Evolutionary conservation across 1,140 invertebrate genomes (phyloP), one percentile per base, ranked within the genome.

Genomic region (Bombus ignitus): DNA sequence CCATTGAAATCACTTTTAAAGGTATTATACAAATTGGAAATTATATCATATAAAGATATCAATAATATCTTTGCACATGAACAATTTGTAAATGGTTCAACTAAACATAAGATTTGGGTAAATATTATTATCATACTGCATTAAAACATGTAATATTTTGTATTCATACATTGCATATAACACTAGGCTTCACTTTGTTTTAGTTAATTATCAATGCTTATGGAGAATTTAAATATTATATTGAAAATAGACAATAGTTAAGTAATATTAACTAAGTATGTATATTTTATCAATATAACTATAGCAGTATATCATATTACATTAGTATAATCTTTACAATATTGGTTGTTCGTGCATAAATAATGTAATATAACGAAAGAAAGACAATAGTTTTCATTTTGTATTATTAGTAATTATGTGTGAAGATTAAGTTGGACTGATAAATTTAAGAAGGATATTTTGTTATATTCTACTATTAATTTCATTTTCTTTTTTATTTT

Each of bases 101-200:
- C 82, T 47, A 13, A 90, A 12, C 66, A 70, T 42, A 74, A 88
- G 42, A 81, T 87, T 32, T 82, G 88, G 87, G 92, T 93, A 80
- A 87, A 82, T 91, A 66, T 57, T 75, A 32, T 15, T 9, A 32
- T 53, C 1, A 75, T 59, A 68, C 74, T 44, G 70, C 2, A n/a
- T 75, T 65, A 57, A 32, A 71, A 70, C 8, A 37, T 59, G 22
- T 39, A 53, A 32, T 68, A 22, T 53, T 53, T 53, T 53, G 18
- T 53, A 53, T 22, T 53, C 1, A 0, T 65, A 65, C 44, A 28
- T 22, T 85, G 65, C 22, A 37, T 59, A 53, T 74, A 71, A 47
- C 28, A 42, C 37, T 57, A 28, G 13, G 3, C 22, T 59, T 12
- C n/a, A 12, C 22, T 62, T 3, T 80, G 0, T 66, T 81, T 66